Evolutionary conservation across 1,140 invertebrate genomes (phyloP).

Genomic region (Aporrectodea caliginosa): DNA sequence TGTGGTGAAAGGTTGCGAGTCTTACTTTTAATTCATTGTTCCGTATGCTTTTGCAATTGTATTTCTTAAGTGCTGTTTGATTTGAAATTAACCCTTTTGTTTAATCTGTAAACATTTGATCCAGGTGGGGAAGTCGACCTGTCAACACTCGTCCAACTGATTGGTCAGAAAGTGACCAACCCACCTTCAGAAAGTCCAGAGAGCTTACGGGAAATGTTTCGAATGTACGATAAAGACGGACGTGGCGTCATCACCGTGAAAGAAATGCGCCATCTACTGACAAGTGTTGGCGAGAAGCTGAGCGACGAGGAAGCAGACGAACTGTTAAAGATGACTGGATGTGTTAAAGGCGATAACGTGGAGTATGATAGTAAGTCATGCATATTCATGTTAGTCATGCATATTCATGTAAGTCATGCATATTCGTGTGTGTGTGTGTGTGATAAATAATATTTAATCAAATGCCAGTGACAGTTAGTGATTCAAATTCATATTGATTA

Average conservation of each 20-base stretch:
- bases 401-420: no score
- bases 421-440: no score
- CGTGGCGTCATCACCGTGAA: conserved; percentile 11
- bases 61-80: no score
- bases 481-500: no score
- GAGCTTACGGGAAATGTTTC: conserved; percentile 26
- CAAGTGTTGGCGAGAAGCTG: conserved; percentile 31
- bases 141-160: conserved; percentile 22
- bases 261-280: conserved; percentile 32
- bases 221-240: conserved; percentile 27
- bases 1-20: no score
- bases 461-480: no score
- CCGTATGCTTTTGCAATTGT: no score
- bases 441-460: no score
- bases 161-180: conserved; percentile 22
- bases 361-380: conserved; percentile 32
- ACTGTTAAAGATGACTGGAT: conserved; percentile 28
- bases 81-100: no score
- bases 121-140: conserved; percentile 28
- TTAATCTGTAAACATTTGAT: no score
- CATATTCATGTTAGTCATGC: no score
- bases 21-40: no score
- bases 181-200: conserved; percentile 25
- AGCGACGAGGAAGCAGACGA: conserved; percentile 31
- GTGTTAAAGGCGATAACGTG: conserved; percentile 20